Percentiles rank a stretch among this genome's conserved stretches.
phyloP scores from a whole-genome alignment of 2,888 invertebrate genomes.

The Drosophila yooni region DNA sequence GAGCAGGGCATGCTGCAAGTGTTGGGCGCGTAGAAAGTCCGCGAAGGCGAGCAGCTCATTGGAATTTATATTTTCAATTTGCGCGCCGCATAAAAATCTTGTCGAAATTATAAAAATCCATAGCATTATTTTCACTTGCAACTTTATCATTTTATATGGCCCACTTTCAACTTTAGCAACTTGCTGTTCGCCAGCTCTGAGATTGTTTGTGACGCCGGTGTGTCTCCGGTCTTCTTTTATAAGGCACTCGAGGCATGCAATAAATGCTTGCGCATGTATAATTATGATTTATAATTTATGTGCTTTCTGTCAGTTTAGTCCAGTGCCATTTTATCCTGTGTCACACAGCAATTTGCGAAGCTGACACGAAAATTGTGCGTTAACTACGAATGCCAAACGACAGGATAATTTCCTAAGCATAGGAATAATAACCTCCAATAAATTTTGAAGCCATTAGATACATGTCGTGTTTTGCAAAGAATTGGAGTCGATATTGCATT shows the following conservation, averaged over 20 bases:
- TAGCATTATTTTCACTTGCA: constrained; percentile 74
- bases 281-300: constrained; percentile 64
- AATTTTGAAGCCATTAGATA: background rate
- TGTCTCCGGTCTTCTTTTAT: constrained; percentile 46
- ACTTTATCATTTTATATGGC: constrained; percentile 74
- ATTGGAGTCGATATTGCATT: background rate
- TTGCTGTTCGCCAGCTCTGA: constrained; percentile 10
- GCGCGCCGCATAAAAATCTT: constrained; percentile 57
- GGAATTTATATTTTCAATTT: constrained; percentile 78
- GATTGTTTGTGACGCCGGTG: constrained; percentile 19
- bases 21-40: constrained; percentile 75
- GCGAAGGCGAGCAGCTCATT: constrained; percentile 74
- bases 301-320: constrained; percentile 38
- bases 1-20: constrained; percentile 78
- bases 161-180: constrained; percentile 51
- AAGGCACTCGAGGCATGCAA: constrained; percentile 24
- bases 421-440: background rate
- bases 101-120: constrained; percentile 71
- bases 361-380: constrained; percentile 67
- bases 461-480: background rate
- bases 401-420: constrained; percentile 40
- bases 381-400: constrained; percentile 27
- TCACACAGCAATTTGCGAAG: constrained; percentile 49
- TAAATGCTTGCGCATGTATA: constrained; percentile 32
- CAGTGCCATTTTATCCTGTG: constrained; percentile 29